Evolutionary conservation across 2,888 invertebrate genomes (phyloP), one percentile per base, ranked within the genome.

Genomic region (Cantharis rustica): DNA sequence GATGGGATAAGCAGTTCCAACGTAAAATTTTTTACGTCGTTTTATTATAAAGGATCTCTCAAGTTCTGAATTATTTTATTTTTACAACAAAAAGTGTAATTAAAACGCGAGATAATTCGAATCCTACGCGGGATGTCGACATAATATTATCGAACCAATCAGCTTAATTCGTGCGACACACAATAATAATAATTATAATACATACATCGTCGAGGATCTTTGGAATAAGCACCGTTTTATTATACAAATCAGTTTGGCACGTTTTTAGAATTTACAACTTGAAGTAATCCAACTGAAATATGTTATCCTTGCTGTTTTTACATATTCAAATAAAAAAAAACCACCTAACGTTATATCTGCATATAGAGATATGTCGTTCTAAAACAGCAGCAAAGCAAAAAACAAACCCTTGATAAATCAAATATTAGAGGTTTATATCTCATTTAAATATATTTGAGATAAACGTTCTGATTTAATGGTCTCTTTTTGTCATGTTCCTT

Each of bases 231-330:
- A n/a, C 7, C 47, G n/a, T 47, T 47, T 47, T 47, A 47, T 66
- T 73, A 75, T 69, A 76, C 68, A 71, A 76, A 76, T 76, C 76
- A 70, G 70, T 72, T 72, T n/a, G 47, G 73, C 71, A 73, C 76
- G 73, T 73, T 76, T 71, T 76, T 69, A 73, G 71, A 69, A 73
- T 76, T 76, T 76, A 61, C 68, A 61, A 76, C 71, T 71, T 66
- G 23, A 64, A 76, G 68, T 66, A 73, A 76, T 20, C 71, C 70
- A 71, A 73, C 76, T 73, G 73, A 76, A 76, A 76, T 71, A 73
- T 73, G 73, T 76, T 73, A 69, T 61, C 47, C 23, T 70, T 70
- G 73, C 69, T 47, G 73, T 69, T 70, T 76, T 76, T 73, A 70
- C 76, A 76, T 76, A 27, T 70, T 20, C 68, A 73, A 76, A 76